Evolutionary conservation across 2,888 invertebrate genomes (phyloP).

Genomic region (Hypselothyrea guttata): DNA sequence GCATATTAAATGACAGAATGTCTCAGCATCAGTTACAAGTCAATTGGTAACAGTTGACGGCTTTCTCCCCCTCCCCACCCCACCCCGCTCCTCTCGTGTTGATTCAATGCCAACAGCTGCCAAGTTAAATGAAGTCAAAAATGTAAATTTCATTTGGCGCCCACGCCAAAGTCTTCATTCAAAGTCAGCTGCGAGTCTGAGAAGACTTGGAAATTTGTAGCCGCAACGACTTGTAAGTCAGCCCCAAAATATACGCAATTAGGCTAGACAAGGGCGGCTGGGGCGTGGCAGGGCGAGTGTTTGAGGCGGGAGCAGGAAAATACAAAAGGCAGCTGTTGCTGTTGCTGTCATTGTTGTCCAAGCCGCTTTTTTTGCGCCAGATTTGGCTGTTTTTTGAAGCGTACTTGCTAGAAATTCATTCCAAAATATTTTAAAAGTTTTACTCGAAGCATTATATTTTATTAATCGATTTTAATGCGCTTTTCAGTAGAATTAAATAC

Average conservation of each 20-base stretch:
- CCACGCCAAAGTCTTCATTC: slow-evolving; percentile 28
- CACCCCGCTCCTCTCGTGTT: neutral
- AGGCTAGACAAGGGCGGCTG: slow-evolving; percentile 26
- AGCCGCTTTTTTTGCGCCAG: too few species aligned
- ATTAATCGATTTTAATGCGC: too few species aligned
- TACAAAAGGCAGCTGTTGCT: slow-evolving; percentile 30
- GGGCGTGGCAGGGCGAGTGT: neutral
- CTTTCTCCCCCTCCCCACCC: neutral
- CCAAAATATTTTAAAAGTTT: too few species aligned
- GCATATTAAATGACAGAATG: slow-evolving; percentile 51
- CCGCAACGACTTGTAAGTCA: slow-evolving; percentile 55
- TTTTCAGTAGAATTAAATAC: too few species aligned
- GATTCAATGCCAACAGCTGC: slow-evolving; percentile 32
- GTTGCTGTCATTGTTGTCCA: too few species aligned
- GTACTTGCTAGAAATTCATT: too few species aligned
- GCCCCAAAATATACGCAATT: slow-evolving; percentile 56
- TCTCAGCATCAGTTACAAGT: slow-evolving; percentile 53
- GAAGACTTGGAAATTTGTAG: slow-evolving; percentile 33
- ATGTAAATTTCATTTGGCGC: slow-evolving; percentile 70
- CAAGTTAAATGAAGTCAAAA: slow-evolving; percentile 74
- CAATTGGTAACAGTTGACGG: slow-evolving; percentile 50
- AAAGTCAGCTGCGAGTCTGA: slow-evolving; percentile 11
- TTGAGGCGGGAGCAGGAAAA: slow-evolving; percentile 25
- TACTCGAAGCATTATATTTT: too few species aligned
- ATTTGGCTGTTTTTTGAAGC: too few species aligned